Conservation (phyloP, 2,888 invertebrate species). For the Parnassius glacialis region DNA sequence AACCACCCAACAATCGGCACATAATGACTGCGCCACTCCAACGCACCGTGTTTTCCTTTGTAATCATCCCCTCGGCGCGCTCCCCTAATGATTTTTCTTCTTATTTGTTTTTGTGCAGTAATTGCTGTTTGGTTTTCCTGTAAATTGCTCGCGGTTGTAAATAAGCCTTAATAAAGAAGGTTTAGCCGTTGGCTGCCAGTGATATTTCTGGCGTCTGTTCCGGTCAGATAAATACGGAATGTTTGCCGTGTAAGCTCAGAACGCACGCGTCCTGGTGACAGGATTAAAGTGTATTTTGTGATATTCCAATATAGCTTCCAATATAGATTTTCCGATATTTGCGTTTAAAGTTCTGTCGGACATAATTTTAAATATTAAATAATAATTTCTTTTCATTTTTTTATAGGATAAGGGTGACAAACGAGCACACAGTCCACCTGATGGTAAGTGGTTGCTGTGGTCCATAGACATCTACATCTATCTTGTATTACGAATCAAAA, state of each 20-base stretch:
- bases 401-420: too few species aligned
- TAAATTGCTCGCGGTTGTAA: constrained; percentile 68
- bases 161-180: constrained; percentile 44
- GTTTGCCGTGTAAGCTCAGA: constrained; percentile 4
- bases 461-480: too few species aligned
- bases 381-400: too few species aligned
- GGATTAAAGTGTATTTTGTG: constrained; percentile 1
- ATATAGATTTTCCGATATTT: too few species aligned
- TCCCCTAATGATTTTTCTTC: constrained; percentile 75
- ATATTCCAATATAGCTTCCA: too few species aligned
- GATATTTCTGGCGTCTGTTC: constrained; percentile 21
- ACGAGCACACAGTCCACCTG: too few species aligned
- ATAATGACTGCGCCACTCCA: constrained; percentile 50
- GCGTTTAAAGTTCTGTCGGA: too few species aligned
- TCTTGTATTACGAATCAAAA: too few species aligned
- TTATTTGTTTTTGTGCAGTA: constrained; percentile 78
- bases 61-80: constrained; percentile 56
- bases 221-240: constrained; percentile 16
- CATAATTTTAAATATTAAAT: too few species aligned
- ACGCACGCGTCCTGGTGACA: neutral
- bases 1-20: constrained; percentile 54
- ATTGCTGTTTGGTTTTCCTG: constrained; percentile 77
- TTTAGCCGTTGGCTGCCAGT: constrained; percentile 31
- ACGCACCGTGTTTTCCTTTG: constrained; percentile 65
- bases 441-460: too few species aligned